phyloP scores from a whole-genome alignment of 2,888 invertebrate genomes.

The Nudaria mundana region DNA sequence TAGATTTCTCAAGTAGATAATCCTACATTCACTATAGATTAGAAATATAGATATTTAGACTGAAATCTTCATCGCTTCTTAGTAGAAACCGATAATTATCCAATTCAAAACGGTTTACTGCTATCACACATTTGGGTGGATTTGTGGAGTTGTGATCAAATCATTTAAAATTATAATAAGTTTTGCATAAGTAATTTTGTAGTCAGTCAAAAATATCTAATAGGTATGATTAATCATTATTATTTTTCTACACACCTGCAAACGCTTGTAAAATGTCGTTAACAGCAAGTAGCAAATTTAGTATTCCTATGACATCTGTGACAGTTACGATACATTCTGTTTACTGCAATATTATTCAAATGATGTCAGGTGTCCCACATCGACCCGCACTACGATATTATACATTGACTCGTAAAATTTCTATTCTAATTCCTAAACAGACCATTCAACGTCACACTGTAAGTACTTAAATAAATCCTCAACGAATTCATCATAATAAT shows the following conservation, averaged over 20 bases:
- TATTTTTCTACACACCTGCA: slow-evolving; percentile 7
- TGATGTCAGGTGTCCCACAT: slow-evolving; percentile 65
- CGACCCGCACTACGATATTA: slow-evolving; percentile 44
- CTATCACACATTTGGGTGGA: too few relatives aligned
- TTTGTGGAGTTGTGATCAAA: too few relatives aligned
- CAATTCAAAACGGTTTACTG: too few relatives aligned
- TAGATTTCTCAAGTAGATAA: too few relatives aligned
- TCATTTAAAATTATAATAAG: too few relatives aligned
- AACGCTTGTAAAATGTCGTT: slow-evolving; percentile 12
- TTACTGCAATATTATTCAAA: slow-evolving; percentile 73
- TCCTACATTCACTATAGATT: too few relatives aligned
- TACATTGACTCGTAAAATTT: slow-evolving; percentile 42
- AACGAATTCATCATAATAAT: too few relatives aligned
- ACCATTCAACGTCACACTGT: too few relatives aligned
- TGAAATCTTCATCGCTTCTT: too few relatives aligned
- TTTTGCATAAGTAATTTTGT: background rate
- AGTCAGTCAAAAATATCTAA: background rate
- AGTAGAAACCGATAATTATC: too few relatives aligned
- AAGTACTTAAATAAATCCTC: too few relatives aligned
- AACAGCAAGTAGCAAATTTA: slow-evolving; percentile 43
- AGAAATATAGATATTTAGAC: too few relatives aligned
- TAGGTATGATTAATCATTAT: background rate
- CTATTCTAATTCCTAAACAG: slow-evolving; percentile 37
- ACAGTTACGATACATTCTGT: slow-evolving; percentile 57
- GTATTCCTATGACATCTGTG: slow-evolving; percentile 58